phyloP scores from a whole-genome alignment of 2,113 vertebrate species.

The Cairina moschata region DNA sequence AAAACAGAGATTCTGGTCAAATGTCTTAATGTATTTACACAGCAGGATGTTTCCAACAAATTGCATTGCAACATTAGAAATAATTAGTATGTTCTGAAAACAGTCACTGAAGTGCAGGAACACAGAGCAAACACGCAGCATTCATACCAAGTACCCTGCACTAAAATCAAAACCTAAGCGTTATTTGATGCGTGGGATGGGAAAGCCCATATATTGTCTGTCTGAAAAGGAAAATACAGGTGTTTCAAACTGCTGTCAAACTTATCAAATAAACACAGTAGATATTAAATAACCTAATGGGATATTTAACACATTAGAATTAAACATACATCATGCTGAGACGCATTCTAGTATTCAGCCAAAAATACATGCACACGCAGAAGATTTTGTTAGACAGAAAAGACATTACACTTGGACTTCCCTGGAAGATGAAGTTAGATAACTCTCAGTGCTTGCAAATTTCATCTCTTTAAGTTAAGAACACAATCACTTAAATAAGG shows the following conservation, averaged over 20 bases:
- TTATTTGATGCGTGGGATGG: background rate
- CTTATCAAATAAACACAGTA: background rate
- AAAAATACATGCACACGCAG: background rate
- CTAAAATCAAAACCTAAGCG: background rate
- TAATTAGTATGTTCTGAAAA: background rate
- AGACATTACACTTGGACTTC: background rate
- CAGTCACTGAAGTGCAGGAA: background rate
- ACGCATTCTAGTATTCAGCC: background rate
- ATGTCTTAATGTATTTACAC: slow-evolving; percentile 16
- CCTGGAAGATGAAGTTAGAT: background rate
- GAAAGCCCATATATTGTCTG: background rate
- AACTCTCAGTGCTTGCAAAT: background rate
- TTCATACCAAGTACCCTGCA: background rate
- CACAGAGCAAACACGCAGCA: background rate
- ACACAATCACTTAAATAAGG: background rate
- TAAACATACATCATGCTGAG: background rate
- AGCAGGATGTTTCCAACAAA: background rate
- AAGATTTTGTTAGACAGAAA: background rate
- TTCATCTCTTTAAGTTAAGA: background rate
- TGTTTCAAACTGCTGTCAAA: background rate
- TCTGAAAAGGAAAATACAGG: background rate
- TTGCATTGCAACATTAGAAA: background rate
- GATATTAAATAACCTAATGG: background rate
- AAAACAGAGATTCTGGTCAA: background rate
- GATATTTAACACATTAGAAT: background rate